A percentile compares a stretch with the other conserved stretches of the same genome.
Conservation (phyloP, 2,113 vertebrate genomes). For the Alaudala cheleensis region DNA sequence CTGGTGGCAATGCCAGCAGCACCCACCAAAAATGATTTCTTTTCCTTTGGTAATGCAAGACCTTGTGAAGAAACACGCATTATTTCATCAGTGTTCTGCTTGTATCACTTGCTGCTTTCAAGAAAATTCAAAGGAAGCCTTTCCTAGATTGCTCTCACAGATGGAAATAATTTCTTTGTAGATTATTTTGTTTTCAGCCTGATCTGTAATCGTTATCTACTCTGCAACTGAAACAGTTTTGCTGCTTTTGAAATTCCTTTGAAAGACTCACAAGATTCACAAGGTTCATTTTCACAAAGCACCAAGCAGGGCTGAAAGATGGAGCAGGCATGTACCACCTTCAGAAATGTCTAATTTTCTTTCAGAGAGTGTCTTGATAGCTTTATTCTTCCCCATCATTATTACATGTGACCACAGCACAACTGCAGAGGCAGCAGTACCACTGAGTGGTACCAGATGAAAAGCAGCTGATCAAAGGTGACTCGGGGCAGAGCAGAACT, state of each 20-base stretch:
- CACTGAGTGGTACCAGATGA: neutral
- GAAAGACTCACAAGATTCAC: neutral
- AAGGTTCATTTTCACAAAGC: neutral
- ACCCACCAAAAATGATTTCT: neutral
- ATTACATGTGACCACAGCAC: neutral
- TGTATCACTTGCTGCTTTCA: neutral
- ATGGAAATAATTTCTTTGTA: neutral
- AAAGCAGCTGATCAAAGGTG: neutral
- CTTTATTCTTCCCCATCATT: neutral
- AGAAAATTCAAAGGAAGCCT: neutral
- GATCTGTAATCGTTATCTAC: neutral
- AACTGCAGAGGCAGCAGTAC: neutral
- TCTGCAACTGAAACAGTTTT: neutral
- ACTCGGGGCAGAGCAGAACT: neutral
- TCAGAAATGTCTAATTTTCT: neutral
- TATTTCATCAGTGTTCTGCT: neutral
- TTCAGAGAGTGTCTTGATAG: neutral
- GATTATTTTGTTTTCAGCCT: neutral
- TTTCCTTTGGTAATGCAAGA: neutral
- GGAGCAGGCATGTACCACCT: neutral
- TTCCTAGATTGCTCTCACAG: neutral
- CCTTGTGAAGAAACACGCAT: neutral
- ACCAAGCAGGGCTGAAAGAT: neutral
- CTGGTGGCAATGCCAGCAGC: neutral
- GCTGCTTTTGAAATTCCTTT: neutral